Base-by-base conservation (phyloP, 2,888 invertebrate species). In the Yponomeuta sedellus region DNA sequence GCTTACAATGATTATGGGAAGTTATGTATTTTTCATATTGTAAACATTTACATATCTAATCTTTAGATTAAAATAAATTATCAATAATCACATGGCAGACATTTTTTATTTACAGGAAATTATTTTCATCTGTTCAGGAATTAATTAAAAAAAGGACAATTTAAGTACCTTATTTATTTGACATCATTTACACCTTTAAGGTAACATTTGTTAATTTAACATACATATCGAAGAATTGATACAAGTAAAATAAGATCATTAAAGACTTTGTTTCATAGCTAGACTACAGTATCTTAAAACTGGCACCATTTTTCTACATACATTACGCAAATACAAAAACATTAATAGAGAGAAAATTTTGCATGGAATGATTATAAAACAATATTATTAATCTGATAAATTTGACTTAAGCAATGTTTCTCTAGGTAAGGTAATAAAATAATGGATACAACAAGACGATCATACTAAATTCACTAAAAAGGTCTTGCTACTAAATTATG, bases 281-380 rank as follows among this genome's bases (percentile, higher is more conserved):
- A 34, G 10, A 34, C 34, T 34, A 34, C 5, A 34, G 34, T 34
- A 34, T 8, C 34, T 34, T 34, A 34, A 34, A 34, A 34, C 6
- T 52, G 44, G 44, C 44, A 52, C 12, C 16, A 52, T 52, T 52
- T 52, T 52, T 4, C 12, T 44, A 52, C 12, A 52, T 12, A 6
- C 12, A 52, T 52, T 52, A 52, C 1, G 16, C 44, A 52, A 52
- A 52, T 52, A 52, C 44, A 52, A 16, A 52, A 52, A 16, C 16
- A 52, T 12, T 44, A 8, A 12, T 44, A 12, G 44, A 10, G 22
- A n/a, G 61, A 4, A n/a, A 34, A 61, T 61, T 61, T 61, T 28
- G 61, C 25, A 61, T 61, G 61, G 61, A 61, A 61, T 61, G 61
- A 61, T 61, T 61, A 61, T 16, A 61, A 61, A 61, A 20, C 20